Percentiles rank a stretch among this genome's conserved stretches.
These are phyloP conservation scores for Microplitis demolitor DNA, from an alignment of 1,140 invertebrate genomes.

Conservation along the genomic window DNA sequence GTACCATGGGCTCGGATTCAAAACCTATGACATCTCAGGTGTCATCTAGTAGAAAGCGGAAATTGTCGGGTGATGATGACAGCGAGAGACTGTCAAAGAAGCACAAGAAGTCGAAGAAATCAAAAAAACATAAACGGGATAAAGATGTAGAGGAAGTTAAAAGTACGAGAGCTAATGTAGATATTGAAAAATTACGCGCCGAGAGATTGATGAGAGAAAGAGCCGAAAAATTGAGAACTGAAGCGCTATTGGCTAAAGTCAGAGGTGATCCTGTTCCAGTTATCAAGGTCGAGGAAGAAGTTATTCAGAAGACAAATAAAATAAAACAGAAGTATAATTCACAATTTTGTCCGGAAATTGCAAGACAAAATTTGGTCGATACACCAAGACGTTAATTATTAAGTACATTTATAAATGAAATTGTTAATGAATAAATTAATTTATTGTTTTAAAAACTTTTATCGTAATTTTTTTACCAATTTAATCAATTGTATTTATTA, in stretches of 20 bases:
- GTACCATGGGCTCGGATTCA: slow-evolving; percentile 39
- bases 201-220: slow-evolving; percentile 81
- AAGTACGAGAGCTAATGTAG: slow-evolving; percentile 44
- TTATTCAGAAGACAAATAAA: slow-evolving; percentile 35
- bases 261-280: slow-evolving; percentile 58
- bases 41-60: slow-evolving; percentile 39
- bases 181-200: slow-evolving; percentile 77
- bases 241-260: slow-evolving; percentile 72
- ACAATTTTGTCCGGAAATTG: slow-evolving; percentile 89
- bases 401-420: too few relatives aligned
- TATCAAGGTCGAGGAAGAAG: slow-evolving; percentile 16
- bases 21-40: slow-evolving; percentile 16
- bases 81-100: slow-evolving; percentile 53
- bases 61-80: slow-evolving; percentile 44
- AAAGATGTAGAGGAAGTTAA: slow-evolving; percentile 30
- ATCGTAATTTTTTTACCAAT: too few relatives aligned
- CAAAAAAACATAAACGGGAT: slow-evolving; percentile 47
- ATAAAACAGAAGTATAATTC: slow-evolving; percentile 85
- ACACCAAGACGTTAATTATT: slow-evolving; percentile 21
- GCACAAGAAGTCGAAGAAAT: slow-evolving; percentile 56
- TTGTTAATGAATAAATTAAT: too few relatives aligned
- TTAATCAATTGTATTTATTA: too few relatives aligned
- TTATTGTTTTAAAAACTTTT: too few relatives aligned
- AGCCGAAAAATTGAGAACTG: slow-evolving; percentile 73
- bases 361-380: slow-evolving; percentile 75